Evolutionary conservation across 2,797 vertebrate genomes (phyloP).

Genomic region (Delichon dasypus): DNA sequence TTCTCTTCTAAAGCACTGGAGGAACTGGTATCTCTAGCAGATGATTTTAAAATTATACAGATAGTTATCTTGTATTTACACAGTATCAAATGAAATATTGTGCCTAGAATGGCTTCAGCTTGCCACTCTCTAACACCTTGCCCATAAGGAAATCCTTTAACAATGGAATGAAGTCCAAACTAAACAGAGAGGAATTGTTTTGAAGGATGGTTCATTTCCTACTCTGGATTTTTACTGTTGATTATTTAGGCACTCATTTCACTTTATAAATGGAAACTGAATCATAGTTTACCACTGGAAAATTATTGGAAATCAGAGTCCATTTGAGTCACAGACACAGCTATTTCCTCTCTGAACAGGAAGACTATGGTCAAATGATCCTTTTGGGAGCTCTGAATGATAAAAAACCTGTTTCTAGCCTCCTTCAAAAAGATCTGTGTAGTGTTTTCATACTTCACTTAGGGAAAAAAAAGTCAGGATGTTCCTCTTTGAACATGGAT

Average conservation of each 20-base stretch:
- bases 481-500: conserved; percentile 74
- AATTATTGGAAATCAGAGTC: conserved; percentile 76
- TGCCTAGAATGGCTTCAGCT: conserved; percentile 2
- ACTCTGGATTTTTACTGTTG: conserved; percentile 63
- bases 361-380: conserved; percentile 70
- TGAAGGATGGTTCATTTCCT: conserved; percentile 78
- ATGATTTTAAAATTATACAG: conserved; percentile 11
- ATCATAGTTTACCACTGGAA: conserved; percentile 76
- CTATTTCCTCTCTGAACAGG: conserved; percentile 78
- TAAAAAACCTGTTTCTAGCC: conserved; percentile 69
- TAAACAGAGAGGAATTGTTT: conserved; percentile 75
- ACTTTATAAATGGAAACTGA: conserved; percentile 82
- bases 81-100: not conserved
- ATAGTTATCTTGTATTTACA: not conserved
- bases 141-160: conserved; percentile 80
- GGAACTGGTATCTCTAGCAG: not conserved
- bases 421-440: conserved; percentile 44
- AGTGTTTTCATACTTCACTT: conserved; percentile 63
- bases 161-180: conserved; percentile 69
- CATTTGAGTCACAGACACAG: conserved; percentile 71
- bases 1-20: not conserved
- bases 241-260: conserved; percentile 74
- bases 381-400: conserved; percentile 70
- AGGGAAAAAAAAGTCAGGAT: conserved; percentile 70
- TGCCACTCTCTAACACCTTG: conserved; percentile 67